These are phyloP conservation scores for Salpingus planirostris DNA, from an alignment of 2,888 invertebrate genomes.

Conservation along the genomic window DNA sequence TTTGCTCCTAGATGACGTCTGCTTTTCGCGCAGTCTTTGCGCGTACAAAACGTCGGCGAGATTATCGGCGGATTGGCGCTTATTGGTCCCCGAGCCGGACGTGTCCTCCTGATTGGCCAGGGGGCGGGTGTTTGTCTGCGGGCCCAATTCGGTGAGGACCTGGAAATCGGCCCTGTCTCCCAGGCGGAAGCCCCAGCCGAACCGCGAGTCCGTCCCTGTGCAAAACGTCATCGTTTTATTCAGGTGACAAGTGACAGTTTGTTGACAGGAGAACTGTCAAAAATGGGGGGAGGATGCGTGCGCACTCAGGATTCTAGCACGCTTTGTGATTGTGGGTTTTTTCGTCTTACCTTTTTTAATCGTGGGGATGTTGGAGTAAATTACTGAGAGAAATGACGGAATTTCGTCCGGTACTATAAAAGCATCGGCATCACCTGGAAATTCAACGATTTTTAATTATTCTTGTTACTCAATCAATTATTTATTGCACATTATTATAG, in stretches of 20 bases:
- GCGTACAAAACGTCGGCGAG: conserved; percentile 31
- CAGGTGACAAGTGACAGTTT: too few species aligned
- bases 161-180: conserved; percentile 79
- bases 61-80: conserved; percentile 42
- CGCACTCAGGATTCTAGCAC: too few species aligned
- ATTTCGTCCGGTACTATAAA: conserved; percentile 73
- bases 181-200: conserved; percentile 71
- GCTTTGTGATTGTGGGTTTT: too few species aligned
- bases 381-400: conserved; percentile 66
- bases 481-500: too few species aligned
- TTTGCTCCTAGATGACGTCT: conserved; percentile 13
- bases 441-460: too few species aligned
- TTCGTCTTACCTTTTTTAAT: conserved; percentile 83
- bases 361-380: conserved; percentile 77
- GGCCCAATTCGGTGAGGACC: conserved; percentile 65
- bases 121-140: conserved; percentile 65
- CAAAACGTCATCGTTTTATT: conserved; percentile 13
- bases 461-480: too few species aligned
- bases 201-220: conserved; percentile 68
- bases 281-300: too few species aligned
- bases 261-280: not conserved
- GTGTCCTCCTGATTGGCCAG: conserved; percentile 46
- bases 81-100: conserved; percentile 29
- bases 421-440: not conserved
- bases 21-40: conserved; percentile 42